Conservation (phyloP, 2,888 invertebrate genomes). For the Acrobasis repandana region DNA sequence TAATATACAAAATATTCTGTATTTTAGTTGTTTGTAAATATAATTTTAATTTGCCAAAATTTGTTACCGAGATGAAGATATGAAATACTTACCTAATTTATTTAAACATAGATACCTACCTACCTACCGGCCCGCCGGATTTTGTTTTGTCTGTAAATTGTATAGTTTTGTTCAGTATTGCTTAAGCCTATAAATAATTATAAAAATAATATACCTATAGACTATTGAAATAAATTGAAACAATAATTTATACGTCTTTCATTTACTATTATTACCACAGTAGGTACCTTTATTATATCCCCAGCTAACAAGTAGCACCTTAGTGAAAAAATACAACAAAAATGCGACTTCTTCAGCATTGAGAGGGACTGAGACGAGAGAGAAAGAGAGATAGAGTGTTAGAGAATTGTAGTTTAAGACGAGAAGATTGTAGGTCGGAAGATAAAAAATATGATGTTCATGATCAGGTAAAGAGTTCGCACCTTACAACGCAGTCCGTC, state of each 20-base stretch:
- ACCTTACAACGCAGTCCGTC: no score
- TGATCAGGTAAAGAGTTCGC: no score
- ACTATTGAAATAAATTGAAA: slow-evolving; percentile 66
- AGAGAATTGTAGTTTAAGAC: no score
- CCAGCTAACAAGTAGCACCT: no score
- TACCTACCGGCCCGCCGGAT: slow-evolving; percentile 54
- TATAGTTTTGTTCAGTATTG: slow-evolving; percentile 81
- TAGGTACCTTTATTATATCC: no score
- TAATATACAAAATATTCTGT: slow-evolving; percentile 33
- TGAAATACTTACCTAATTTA: slow-evolving; percentile 47
- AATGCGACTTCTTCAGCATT: no score
- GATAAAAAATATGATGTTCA: no score
- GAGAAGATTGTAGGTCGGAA: no score
- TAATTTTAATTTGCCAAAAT: slow-evolving; percentile 61
- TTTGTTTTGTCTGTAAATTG: slow-evolving; percentile 74
- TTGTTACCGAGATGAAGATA: slow-evolving; percentile 60
- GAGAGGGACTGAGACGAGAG: no score
- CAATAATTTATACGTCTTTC: slow-evolving; percentile 17
- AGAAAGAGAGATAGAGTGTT: no score
- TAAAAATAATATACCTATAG: slow-evolving; percentile 64
- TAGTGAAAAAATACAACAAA: no score
- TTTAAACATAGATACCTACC: slow-evolving; percentile 40
- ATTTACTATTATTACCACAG: no score
- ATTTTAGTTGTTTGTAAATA: slow-evolving; percentile 65
- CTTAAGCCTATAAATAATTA: slow-evolving; percentile 75